Base-by-base conservation (phyloP, 1,140 invertebrate species). In the Magallana angulata region DNA sequence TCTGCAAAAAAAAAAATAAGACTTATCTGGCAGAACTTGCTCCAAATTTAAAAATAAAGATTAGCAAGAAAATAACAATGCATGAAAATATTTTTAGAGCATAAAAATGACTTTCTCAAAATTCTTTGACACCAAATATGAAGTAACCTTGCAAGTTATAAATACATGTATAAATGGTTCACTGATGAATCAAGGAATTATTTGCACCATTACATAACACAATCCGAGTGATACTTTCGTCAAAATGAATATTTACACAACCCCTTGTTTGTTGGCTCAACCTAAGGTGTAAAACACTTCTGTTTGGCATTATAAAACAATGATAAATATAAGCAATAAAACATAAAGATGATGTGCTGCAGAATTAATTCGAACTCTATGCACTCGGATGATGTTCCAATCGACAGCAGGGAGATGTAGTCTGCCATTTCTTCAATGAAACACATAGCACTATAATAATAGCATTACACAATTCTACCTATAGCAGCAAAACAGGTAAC, bases 361-460 rank as follows among this genome's bases (percentile, higher is more conserved):
- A 24, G 36, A 48, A 48, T 48, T 48, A 48, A 76, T 18, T 8
- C 36, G 36, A 48, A 48, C 36, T 48, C 3, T 18, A 76, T 76
- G 68, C 18, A 36, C 36, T 36, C n/a, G 9, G 18, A 11, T 76
- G 68, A 48, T 48, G 36, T 48, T 76, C 11, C 12, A 12, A 76
- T 30, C 68, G 18, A 64, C 18, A 64, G 60, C 18, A 48, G 60
- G 16, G 36, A 76, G 8, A 30, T 76, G 24, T 1, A 71, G 12
- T 76, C n/a, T 18, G 8, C n/a, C 7, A 76, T 76, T 71, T 71
- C 64, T 24, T 76, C 68, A 76, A 76, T 30, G 30, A 76, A 30
- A 76, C 68, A 76, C 12, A 76, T 24, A 76, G 68, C 68, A 76
- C 68, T 76, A 76, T 76, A 16, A 16, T 64, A 64, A 64, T 14